Conservation (phyloP, 2,113 vertebrate genomes). For the Rhadina sibilatrix region DNA sequence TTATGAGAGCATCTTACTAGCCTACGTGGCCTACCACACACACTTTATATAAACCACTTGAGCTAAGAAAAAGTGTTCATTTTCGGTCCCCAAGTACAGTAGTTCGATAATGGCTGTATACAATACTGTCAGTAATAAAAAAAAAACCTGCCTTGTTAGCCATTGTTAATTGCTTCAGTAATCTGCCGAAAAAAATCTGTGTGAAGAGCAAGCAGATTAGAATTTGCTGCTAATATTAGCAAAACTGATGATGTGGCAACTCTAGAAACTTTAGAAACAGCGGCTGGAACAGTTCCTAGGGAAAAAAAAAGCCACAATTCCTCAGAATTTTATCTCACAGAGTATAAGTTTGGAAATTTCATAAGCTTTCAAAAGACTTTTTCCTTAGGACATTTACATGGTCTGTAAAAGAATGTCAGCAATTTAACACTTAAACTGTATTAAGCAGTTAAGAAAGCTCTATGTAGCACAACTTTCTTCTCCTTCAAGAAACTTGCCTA, state of each 20-base stretch:
- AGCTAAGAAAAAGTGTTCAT: conserved; percentile 6
- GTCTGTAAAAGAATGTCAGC: conserved; percentile 62
- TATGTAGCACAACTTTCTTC: neutral
- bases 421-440: conserved; percentile 53
- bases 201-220: neutral
- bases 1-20: conserved; percentile 64
- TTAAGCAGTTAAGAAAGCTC: neutral
- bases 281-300: conserved; percentile 66
- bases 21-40: conserved; percentile 70
- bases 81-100: neutral
- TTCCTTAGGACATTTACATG: conserved; percentile 68
- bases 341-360: conserved; percentile 61
- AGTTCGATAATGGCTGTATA: neutral
- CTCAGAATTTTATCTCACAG: conserved; percentile 57
- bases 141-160: neutral
- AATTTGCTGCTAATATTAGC: conserved; percentile 50
- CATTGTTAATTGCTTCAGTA: conserved; percentile 10
- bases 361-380: conserved; percentile 57
- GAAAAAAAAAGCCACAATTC: conserved; percentile 26
- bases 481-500: neutral
- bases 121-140: neutral
- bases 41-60: conserved; percentile 51
- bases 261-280: conserved; percentile 62
- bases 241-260: conserved; percentile 77
- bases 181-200: conserved; percentile 20